Conservation (phyloP, 1,140 invertebrate genomes). For the Pseudomyrmex dendroicus region DNA sequence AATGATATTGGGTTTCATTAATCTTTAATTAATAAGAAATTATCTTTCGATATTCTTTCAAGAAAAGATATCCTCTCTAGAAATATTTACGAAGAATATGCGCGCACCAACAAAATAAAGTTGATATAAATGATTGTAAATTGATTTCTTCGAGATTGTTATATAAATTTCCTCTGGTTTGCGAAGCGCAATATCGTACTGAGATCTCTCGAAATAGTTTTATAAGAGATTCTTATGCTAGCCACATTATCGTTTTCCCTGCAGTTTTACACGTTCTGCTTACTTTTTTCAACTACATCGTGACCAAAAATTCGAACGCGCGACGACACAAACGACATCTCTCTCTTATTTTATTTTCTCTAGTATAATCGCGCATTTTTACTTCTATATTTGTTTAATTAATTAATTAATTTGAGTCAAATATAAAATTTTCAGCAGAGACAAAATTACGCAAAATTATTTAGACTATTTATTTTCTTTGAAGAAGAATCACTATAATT, state of each 20-base stretch:
- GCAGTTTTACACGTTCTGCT: slow-evolving; percentile 45
- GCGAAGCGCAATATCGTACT: slow-evolving; percentile 42
- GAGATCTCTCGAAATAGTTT: slow-evolving; percentile 37
- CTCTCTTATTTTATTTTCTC: neutral
- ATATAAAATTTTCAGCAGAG: neutral
- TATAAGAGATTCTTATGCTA: slow-evolving; percentile 23
- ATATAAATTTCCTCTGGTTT: slow-evolving; percentile 42
- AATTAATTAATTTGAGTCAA: slow-evolving; percentile 13
- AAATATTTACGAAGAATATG: no score
- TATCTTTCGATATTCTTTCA: neutral
- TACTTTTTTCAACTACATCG: slow-evolving; percentile 21
- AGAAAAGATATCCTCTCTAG: neutral
- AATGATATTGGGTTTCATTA: neutral
- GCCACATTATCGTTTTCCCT: slow-evolving; percentile 57
- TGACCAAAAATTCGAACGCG: neutral
- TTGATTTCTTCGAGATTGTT: slow-evolving; percentile 9
- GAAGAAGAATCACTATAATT: slow-evolving; percentile 16
- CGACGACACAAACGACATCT: neutral
- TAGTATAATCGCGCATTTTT: neutral
- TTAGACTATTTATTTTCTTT: neutral
- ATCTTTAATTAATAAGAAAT: neutral
- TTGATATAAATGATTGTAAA: slow-evolving; percentile 14
- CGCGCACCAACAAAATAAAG: neutral
- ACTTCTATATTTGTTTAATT: neutral
- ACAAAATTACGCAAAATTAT: neutral